phyloP scores from a whole-genome alignment of 2,113 vertebrate genomes.

The Canis aureus region DNA sequence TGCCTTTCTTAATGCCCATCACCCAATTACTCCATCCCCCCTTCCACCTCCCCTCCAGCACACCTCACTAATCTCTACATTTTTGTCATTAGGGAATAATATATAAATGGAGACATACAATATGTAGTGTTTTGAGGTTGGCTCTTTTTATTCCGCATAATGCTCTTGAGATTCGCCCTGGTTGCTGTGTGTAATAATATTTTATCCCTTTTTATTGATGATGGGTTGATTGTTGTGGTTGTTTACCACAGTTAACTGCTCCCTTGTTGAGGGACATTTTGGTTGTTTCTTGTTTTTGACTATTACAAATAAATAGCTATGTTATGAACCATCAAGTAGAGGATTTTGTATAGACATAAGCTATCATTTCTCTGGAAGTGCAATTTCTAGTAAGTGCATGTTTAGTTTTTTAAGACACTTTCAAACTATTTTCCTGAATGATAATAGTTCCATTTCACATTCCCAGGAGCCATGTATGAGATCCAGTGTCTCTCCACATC shows the following conservation, averaged over 20 bases:
- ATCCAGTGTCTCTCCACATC: not conserved
- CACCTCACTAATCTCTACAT: not conserved
- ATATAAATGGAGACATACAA: too few species aligned
- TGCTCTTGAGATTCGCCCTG: not conserved
- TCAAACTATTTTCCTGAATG: not conserved
- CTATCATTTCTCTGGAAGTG: not conserved
- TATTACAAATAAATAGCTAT: not conserved
- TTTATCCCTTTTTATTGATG: not conserved
- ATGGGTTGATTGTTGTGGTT: not conserved
- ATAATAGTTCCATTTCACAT: not conserved
- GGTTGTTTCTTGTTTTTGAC: not conserved
- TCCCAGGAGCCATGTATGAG: not conserved
- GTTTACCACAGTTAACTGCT: not conserved
- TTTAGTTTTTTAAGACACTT: not conserved
- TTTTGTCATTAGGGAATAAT: too few species aligned
- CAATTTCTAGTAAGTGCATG: not conserved
- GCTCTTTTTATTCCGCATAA: not conserved
- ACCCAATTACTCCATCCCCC: not conserved
- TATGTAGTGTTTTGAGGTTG: not conserved
- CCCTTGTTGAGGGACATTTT: not conserved
- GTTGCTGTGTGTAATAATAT: not conserved
- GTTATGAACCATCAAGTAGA: not conserved
- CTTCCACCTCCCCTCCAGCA: not conserved
- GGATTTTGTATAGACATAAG: not conserved
- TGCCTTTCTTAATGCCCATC: not conserved